Evolutionary conservation across 2,113 vertebrate species (phyloP).

Genomic region (Pachycephala philippinensis): DNA sequence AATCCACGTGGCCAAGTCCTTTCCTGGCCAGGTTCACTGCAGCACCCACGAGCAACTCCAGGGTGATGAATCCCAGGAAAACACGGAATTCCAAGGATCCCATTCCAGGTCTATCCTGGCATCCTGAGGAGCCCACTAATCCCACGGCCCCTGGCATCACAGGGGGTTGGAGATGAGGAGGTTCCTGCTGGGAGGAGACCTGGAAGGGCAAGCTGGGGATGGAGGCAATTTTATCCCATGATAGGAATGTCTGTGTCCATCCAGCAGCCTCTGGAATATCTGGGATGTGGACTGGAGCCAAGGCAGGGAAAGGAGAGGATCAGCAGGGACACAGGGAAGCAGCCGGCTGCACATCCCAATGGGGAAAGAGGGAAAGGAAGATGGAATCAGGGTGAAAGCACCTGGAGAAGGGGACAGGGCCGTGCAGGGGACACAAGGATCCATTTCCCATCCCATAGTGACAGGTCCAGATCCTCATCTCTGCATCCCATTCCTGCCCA

Average conservation of each 20-base stretch:
- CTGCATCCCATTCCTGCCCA: not conserved
- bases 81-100: rapidly evolving
- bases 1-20: not conserved
- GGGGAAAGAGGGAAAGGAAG: not conserved
- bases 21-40: not conserved
- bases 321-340: not conserved
- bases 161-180: not conserved
- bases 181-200: not conserved
- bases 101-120: not conserved
- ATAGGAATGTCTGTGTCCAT: not conserved
- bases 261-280: not conserved
- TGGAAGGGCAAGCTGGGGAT: not conserved
- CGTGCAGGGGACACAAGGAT: rapidly evolving
- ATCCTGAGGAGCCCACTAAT: not conserved
- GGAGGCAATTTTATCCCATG: rapidly evolving
- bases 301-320: not conserved
- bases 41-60: rapidly evolving
- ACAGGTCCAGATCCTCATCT: not conserved
- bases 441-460: not conserved
- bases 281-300: rapidly evolving
- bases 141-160: not conserved
- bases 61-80: not conserved
- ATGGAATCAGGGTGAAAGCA: not conserved
- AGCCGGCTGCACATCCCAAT: rapidly evolving
- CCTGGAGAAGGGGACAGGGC: rapidly evolving